Evolutionary conservation across 1,140 invertebrate genomes (phyloP), one percentile per base, ranked within the genome.

Genomic region (Aradophagus sp.): DNA sequence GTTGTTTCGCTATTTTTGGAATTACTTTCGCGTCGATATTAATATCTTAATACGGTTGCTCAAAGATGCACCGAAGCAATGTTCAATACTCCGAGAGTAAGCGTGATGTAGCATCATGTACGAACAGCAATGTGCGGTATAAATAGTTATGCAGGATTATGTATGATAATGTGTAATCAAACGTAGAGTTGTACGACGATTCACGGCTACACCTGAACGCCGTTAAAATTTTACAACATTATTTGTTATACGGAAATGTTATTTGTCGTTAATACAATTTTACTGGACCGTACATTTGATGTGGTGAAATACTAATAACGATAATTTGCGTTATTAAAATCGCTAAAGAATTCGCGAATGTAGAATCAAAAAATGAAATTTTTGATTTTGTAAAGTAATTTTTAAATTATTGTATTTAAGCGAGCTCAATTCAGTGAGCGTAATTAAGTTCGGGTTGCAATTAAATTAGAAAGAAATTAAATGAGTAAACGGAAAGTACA

Each of bases 121-220:
- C 47, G 39, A 45, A 53, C 41, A 39, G 41, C 47, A 36, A 47
- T 34, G 7, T 32, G 41, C n/a, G 16, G 13, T 63, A 53, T 53
- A 53, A 63, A 63, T 63, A 63, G 47, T 53, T 53, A 27, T 45
- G 27, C 16, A 13, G 58, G 27, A 52, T 59, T 48, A 59, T 48
- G 48, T 59, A 59, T 48, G 34, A 58, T 47, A 47, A 41, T 58
- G 39, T 12, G 41, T 58, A 45, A 45, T 58, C 23, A 42, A 58
- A 31, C 41, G 31, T 16, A 34, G 23, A 38, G 15, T 12, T 1
- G 16, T 45, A 58, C 17, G 7, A 29, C 47, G 29, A 56, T 44
- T 47, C 42, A 58, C 26, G 11, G 42, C 20, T 44, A 36, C 23
- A 35, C 52, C 8, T 45, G 39, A 56, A 42, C 36, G 36, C 13